phyloP scores from a whole-genome alignment of 2,113 vertebrate genomes.

The Xenotilapia flavipinnis region DNA sequence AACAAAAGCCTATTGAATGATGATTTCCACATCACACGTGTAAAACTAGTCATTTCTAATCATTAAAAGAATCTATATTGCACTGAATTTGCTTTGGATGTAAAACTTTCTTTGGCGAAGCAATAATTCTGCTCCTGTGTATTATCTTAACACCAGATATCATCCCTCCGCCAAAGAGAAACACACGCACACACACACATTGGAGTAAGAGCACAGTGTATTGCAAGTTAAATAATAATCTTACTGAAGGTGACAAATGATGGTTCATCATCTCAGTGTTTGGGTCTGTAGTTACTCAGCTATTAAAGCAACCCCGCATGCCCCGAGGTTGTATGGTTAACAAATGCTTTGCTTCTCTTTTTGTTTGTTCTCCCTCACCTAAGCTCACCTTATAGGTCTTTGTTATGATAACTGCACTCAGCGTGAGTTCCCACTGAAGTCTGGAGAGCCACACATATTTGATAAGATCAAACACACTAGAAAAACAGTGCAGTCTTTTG shows the following conservation, averaged over 20 bases:
- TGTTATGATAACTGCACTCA: slow-evolving; percentile 49
- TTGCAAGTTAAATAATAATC: slow-evolving; percentile 14
- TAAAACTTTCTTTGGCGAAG: neutral
- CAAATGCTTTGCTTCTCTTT: slow-evolving; percentile 37
- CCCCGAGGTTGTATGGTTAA: slow-evolving; percentile 39
- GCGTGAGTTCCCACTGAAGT: slow-evolving; percentile 10
- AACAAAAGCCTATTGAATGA: neutral
- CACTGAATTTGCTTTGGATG: neutral
- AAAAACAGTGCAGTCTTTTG: slow-evolving; percentile 23
- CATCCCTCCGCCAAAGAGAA: neutral
- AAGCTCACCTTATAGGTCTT: slow-evolving; percentile 34
- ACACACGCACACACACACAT: neutral
- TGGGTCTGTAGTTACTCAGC: slow-evolving; percentile 13
- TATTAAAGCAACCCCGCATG: neutral
- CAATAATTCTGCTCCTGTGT: neutral
- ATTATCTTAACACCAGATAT: neutral
- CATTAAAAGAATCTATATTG: neutral
- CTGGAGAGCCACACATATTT: slow-evolving; percentile 20
- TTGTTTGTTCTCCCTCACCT: slow-evolving; percentile 33
- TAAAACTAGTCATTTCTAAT: neutral
- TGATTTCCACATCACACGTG: neutral
- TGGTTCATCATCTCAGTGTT: slow-evolving; percentile 38
- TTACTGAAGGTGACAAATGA: neutral
- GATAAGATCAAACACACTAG: slow-evolving; percentile 49
- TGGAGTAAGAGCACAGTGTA: neutral